Base-by-base conservation (phyloP, 2,113 vertebrate genomes). In the Thermophis baileyi region DNA sequence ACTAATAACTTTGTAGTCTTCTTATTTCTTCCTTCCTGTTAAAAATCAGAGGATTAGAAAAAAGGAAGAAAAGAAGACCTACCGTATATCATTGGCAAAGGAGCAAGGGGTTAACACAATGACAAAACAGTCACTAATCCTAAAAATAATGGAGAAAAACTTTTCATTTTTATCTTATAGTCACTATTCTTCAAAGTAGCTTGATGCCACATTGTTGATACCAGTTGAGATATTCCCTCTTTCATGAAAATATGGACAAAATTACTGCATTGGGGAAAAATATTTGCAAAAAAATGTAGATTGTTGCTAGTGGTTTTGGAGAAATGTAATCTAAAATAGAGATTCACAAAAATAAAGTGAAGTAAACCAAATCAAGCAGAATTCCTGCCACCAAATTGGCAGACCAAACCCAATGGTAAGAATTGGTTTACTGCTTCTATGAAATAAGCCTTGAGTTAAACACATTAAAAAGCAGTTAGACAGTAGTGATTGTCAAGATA, bases 331-430 rank as follows among this genome's bases (percentile, higher is more conserved):
- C 35, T 16, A 81, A 81, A 81, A 81, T 81, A 81, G 35, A 1
- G 2, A 40, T 22, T 81, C 35, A 40, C 74, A 81, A 49, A 47
- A 87, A 49, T 30, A 1, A 49, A 47, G 85, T 30, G 46, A 49
- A 14, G 6, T 25, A 87, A 81, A 81, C 35, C 12, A 69, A 69
- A 69, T 35, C 12, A 54, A 87, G 93, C 94, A 88, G 91, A 96
- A 93, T 86, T 92, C 91, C 50, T 92, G 89, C 10, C 63, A 53
- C 81, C 85, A 94, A 95, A 94, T 94, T 93, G 93, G 93, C 8
- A 57, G 55, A 57, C 7, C 55, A 60, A 60, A 60, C 25, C 25
- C 57, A 27, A 60, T 60, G 30, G 11, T n/a, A 63, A 63, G 60
- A 12, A 63, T n/a, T 12, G 60, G 30, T 35, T 35, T 69, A 14